Evolutionary conservation across 2,113 vertebrate genomes (phyloP).

Genomic region (Upupa epops): DNA sequence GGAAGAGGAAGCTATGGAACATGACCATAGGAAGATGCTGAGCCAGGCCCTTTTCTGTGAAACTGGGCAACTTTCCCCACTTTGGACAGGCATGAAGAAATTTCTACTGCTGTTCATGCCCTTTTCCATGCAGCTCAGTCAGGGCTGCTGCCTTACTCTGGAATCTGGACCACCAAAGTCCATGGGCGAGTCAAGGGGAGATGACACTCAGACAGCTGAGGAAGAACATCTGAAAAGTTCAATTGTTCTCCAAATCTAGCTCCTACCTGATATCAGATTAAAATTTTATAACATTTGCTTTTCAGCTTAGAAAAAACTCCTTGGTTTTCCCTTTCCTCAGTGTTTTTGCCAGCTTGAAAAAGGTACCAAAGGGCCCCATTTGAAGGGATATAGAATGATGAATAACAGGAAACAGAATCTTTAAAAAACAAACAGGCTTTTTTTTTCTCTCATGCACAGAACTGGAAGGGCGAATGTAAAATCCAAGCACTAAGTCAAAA

Average conservation of each 20-base stretch:
- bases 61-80: neutral
- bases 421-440: neutral
- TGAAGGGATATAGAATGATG: neutral
- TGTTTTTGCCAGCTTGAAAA: neutral
- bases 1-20: neutral
- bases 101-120: neutral
- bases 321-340: neutral
- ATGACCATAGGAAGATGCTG: rapidly evolving
- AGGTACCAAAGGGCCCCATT: neutral
- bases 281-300: neutral
- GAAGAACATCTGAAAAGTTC: neutral
- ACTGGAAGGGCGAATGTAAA: neutral
- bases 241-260: neutral
- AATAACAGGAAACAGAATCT: neutral
- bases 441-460: neutral
- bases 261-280: neutral
- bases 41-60: neutral
- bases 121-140: neutral
- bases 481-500: neutral
- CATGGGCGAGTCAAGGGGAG: neutral
- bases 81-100: neutral
- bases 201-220: neutral
- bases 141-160: neutral
- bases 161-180: neutral
- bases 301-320: neutral